Base-by-base conservation (phyloP, 2,888 invertebrate genomes). In the Athalia rosae region DNA sequence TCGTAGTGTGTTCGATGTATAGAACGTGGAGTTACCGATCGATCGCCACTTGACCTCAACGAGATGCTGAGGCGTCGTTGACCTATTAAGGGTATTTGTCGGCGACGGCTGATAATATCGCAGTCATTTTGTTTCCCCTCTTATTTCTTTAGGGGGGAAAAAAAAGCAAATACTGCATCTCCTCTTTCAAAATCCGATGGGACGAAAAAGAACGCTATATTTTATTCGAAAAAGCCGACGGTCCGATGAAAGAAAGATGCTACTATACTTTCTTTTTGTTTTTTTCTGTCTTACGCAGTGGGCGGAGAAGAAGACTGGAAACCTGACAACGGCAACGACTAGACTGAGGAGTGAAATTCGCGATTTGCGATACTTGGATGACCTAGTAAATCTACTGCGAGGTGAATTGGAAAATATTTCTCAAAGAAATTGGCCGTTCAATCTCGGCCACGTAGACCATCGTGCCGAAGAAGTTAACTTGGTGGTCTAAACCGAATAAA, bases 361-460 rank as follows among this genome's bases (percentile, higher is more conserved):
- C 59, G 87, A 89, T 73, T 77, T 88, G 80, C 85, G 85, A 81
- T 88, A 87, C 79, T 83, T 88, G 71, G 89, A 89, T 76, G 88
- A 89, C 79, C 83, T 89, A 64, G 78, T 89, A 45, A 87, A 84
- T 76, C 85, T 89, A 15, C 78, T 89, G 63, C 84, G 84, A 76
- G 89, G 87, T 5, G 86, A 89, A 77, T 82, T 88, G 63, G 86
- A 87, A 9, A 84, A 82, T 76, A 86, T 89, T 61, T 87, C 89
- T 5, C 82, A 81, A 69, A 85, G 86, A 79, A 87, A 85, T 78
- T 89, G 89, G 89, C 89, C 89, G 13, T 89, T 89, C 74, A 79
- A 82, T 48, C 79, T 86, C 41, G 86, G 88, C n/a, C 85, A 84
- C 71, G 77, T 79, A 13, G 81, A 83, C 7, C 77, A 81, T 73